A percentile compares a stretch with the other conserved stretches of the same genome.
These are phyloP conservation scores for Anseranas semipalmata DNA, from an alignment of 2,113 vertebrate species.

Conservation along the genomic window DNA sequence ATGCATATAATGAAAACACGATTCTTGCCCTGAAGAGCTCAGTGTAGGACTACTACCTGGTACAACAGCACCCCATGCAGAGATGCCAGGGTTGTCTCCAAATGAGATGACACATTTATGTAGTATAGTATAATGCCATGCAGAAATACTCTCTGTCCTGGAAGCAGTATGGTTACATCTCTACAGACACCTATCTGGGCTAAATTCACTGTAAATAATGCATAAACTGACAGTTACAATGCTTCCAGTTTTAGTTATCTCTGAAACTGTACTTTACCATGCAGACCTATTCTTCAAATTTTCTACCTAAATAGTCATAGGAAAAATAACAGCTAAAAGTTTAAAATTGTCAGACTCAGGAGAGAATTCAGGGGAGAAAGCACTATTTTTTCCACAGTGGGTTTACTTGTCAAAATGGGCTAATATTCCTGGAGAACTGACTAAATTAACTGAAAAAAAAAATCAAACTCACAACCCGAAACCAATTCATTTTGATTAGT, in stretches of 20 bases:
- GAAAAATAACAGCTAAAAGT: not conserved
- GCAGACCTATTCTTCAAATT: not conserved
- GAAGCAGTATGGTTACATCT: not conserved
- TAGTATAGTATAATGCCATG: not conserved
- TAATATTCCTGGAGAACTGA: not conserved
- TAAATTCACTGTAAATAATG: slow-evolving; percentile 31
- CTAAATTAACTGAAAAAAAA: not conserved
- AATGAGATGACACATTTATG: slow-evolving; percentile 22
- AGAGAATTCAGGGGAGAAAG: not conserved
- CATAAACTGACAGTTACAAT: not conserved
- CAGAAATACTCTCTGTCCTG: not conserved
- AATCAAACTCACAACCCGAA: not conserved
- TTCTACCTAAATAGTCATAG: not conserved
- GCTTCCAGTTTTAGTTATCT: not conserved
- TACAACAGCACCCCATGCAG: slow-evolving; percentile 41
- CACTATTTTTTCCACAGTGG: not conserved
- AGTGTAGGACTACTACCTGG: not conserved
- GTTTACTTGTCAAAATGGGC: not conserved
- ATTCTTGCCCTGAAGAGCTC: slow-evolving; percentile 43
- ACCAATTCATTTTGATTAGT: not conserved
- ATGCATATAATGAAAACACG: slow-evolving; percentile 48
- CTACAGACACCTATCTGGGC: not conserved
- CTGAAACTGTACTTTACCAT: not conserved
- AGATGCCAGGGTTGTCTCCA: not conserved
- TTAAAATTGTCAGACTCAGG: not conserved